phyloP scores from a whole-genome alignment of 2,888 invertebrate species.

The Megalurothrips usitatus region DNA sequence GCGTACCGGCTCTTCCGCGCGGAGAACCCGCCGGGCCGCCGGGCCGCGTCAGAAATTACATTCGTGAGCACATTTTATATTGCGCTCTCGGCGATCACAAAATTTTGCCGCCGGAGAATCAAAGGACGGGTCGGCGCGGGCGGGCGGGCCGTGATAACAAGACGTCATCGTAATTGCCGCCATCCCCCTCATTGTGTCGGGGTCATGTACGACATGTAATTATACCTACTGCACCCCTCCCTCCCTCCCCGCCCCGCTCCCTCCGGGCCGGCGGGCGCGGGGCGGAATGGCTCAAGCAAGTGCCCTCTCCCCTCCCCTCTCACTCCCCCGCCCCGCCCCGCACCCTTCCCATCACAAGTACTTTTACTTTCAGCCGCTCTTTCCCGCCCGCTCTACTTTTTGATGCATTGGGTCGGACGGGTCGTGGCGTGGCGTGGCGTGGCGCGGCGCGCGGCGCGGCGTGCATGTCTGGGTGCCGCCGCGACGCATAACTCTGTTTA shows the following conservation, averaged over 20 bases:
- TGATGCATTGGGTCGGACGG: neutral
- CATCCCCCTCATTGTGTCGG: neutral
- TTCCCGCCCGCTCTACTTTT: neutral
- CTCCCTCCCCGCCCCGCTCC: neutral
- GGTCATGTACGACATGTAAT: slow-evolving; percentile 12
- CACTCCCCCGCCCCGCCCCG: neutral
- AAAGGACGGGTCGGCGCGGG: no score
- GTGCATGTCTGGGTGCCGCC: neutral
- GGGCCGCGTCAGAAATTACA: no score
- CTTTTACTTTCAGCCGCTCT: neutral
- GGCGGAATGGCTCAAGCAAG: neutral
- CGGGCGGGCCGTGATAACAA: no score
- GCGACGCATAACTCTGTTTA: neutral
- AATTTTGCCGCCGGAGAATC: no score
- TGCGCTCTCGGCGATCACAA: no score
- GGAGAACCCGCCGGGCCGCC: no score
- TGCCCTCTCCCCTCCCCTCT: neutral
- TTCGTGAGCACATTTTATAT: no score
- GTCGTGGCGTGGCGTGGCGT: neutral
- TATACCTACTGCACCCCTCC: neutral
- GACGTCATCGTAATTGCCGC: no score
- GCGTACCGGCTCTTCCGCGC: no score
- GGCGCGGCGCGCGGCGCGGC: neutral
- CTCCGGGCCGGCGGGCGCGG: neutral
- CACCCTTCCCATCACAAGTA: neutral